These are phyloP conservation scores for Clinocottus analis DNA, from an alignment of 2,113 vertebrate species.

Conservation along the genomic window DNA sequence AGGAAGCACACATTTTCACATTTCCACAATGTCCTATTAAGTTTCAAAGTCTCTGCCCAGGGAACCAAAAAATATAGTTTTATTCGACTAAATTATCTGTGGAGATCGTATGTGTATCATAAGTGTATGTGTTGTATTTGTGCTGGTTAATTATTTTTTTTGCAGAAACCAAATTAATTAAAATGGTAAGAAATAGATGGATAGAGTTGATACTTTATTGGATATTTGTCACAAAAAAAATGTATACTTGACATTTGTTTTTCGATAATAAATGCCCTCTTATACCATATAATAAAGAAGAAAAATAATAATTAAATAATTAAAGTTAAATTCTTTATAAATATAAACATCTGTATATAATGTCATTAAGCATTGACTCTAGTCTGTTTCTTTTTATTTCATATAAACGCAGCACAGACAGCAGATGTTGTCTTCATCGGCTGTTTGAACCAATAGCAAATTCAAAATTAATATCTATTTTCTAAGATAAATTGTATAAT, in stretches of 20 bases:
- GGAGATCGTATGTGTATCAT: neutral
- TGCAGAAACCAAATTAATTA: neutral
- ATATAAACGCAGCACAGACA: neutral
- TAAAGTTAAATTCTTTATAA: neutral
- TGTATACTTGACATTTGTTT: neutral
- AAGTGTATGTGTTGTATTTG: neutral
- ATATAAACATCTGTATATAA: neutral
- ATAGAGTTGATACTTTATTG: conserved; percentile 1
- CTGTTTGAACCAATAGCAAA: neutral
- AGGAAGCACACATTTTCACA: neutral
- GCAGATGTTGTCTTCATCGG: neutral
- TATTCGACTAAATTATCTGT: neutral
- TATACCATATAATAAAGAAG: neutral
- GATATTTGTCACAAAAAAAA: neutral
- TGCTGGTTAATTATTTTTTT: neutral
- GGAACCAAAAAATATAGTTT: neutral
- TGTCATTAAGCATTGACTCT: neutral
- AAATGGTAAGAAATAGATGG: neutral
- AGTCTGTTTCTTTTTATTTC: neutral
- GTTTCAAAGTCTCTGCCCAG: neutral
- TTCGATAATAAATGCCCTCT: neutral
- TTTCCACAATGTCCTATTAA: conserved; percentile 3
- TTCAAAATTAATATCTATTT: neutral
- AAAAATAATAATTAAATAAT: neutral
- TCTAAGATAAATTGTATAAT: neutral